These are phyloP conservation scores for Drosophila insularis DNA, from an alignment of 1,140 invertebrate genomes.

Conservation along the genomic window DNA sequence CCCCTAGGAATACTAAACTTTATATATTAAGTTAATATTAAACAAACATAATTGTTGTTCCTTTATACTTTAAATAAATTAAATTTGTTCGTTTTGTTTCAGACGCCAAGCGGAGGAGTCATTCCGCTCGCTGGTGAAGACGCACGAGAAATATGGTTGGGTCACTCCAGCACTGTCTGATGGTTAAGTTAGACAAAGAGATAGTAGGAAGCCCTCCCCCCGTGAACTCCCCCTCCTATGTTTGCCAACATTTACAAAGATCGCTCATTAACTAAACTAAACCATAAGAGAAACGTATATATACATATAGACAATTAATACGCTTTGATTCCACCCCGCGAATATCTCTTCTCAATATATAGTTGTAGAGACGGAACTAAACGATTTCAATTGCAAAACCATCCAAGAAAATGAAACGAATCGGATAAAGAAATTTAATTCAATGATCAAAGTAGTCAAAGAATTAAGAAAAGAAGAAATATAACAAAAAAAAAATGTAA, in stretches of 20 bases:
- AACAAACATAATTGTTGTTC: no score
- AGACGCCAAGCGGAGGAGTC: constrained; percentile 90
- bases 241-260: constrained; percentile 56
- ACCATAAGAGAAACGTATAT: constrained; percentile 22
- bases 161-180: constrained; percentile 92
- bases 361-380: constrained; percentile 44
- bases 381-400: constrained; percentile 59
- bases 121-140: constrained; percentile 92
- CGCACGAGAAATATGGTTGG: constrained; percentile 95
- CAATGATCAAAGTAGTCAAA: constrained; percentile 11
- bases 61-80: not conserved
- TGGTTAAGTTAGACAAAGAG: constrained; percentile 84
- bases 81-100: not conserved
- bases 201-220: not conserved
- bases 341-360: not conserved
- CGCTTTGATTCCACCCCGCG: not conserved
- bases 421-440: constrained; percentile 6
- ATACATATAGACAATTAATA: constrained; percentile 14
- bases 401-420: constrained; percentile 28
- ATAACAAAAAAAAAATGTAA: constrained; percentile 34
- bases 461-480: constrained; percentile 30
- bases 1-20: no score
- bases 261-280: constrained; percentile 36
- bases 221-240: constrained; percentile 26
- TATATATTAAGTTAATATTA: no score